Base-by-base conservation (phyloP, 2,888 invertebrate species). In the Limnephilus lunatus region DNA sequence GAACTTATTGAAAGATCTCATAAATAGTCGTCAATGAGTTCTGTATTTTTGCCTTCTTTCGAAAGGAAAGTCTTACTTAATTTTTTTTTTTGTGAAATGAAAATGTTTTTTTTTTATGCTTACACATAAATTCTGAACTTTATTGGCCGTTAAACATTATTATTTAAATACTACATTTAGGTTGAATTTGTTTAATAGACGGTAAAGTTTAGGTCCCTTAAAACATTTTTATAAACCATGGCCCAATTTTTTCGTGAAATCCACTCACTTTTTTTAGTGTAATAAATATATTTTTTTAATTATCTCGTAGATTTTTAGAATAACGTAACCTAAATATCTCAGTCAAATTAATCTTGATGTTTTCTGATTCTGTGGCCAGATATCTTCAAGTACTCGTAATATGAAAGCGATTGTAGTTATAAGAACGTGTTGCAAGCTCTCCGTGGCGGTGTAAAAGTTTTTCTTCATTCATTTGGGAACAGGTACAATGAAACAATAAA, bases 401-500 rank as follows among this genome's bases (percentile, higher is more conserved):
- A 85, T 39, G 85, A 85, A 85, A 85, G 85, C 53, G 53, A 53
- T 87, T 32, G 53, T 88, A 68, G 30, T 15, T 31, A 68, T 53
- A 35, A 30, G 30, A 88, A 68, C 14, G n/a, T 88, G 68, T 88
- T 88, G 88, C 53, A 35, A 86, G 9, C 39, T 30, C 86, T 9
- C 19, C 19, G 31, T 12, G 39, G n/a, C n/a, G 39, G 11, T 44
- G 44, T 53, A 31, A 68, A 88, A 88, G 53, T 68, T 68, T 31
- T 68, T 32, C 48, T 88, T 68, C 35, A 15, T 68, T 88, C 15
- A 9, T 88, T 88, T 19, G 53, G 15, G 88, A 85, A 85, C 35
- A 88, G 53, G 68, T 68, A 53, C 35, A 68, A 31, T 88, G 35
- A 81, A 39, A 89, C 89, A 89, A 89, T 68, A 68, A 91, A 83